Percentiles rank a stretch among this genome's conserved stretches.
phyloP scores from a whole-genome alignment of 1,140 invertebrate genomes.

The Sycophila sp. region DNA sequence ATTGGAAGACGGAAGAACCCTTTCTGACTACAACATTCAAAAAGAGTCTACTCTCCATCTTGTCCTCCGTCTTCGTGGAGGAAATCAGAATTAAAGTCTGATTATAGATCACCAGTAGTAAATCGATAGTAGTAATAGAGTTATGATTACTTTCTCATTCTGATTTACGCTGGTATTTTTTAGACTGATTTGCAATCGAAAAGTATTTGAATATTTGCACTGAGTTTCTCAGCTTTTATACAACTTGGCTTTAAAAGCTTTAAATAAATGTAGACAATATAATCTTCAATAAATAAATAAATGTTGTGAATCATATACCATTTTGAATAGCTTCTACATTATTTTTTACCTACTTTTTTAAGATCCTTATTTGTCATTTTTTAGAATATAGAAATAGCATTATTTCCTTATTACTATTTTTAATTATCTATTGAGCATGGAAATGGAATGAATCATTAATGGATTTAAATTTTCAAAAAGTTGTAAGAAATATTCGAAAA shows the following conservation, averaged over 20 bases:
- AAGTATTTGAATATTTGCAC: not conserved
- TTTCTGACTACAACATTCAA: constrained; percentile 73
- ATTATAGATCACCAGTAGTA: constrained; percentile 16
- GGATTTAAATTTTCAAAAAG: no score
- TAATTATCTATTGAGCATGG: no score
- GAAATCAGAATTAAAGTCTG: constrained; percentile 64
- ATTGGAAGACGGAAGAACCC: constrained; percentile 76
- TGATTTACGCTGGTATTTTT: constrained; percentile 26
- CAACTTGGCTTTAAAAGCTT: constrained; percentile 8
- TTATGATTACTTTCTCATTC: constrained; percentile 28
- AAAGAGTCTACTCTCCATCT: constrained; percentile 20
- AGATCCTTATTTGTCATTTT: no score
- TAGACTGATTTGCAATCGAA: constrained; percentile 33
- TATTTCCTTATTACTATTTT: no score
- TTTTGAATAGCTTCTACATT: constrained; percentile 3
- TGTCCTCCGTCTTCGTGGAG: constrained; percentile 41
- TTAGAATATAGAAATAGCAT: no score
- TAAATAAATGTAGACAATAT: constrained; percentile 23
- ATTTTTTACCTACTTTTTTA: no score
- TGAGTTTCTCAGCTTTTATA: constrained; percentile 4
- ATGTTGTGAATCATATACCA: constrained; percentile 13
- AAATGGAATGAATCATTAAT: no score
- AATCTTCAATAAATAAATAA: constrained; percentile 29
- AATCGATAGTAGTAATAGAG: constrained; percentile 22
- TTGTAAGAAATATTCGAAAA: not conserved